Percentiles rank a stretch among this genome's conserved stretches.
These are phyloP conservation scores for Jacana jacana DNA, from an alignment of 2,113 vertebrate genomes.

Conservation along the genomic window DNA sequence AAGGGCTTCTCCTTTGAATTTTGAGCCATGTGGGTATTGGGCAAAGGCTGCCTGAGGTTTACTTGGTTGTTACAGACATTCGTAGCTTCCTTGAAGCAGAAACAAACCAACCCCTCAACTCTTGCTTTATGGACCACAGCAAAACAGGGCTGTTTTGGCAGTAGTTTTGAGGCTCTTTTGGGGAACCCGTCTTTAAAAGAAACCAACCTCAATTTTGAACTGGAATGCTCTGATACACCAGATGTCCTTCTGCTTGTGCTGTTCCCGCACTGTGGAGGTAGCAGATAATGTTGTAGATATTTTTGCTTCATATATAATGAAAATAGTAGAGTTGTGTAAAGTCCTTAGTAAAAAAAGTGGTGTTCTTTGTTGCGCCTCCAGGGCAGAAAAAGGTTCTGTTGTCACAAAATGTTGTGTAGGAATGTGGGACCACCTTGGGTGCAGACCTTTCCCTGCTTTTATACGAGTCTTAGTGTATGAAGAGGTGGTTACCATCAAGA, in stretches of 20 bases:
- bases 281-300: not conserved
- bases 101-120: not conserved
- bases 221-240: not conserved
- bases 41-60: not conserved
- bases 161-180: not conserved
- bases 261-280: not conserved
- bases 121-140: not conserved
- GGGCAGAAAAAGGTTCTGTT: fast-evolving
- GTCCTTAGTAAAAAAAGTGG: not conserved
- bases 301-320: not conserved
- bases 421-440: too few relatives aligned
- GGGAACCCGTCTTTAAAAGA: not conserved
- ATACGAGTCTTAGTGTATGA: too few relatives aligned
- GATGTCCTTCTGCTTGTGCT: not conserved
- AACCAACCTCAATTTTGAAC: not conserved
- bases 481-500: not conserved
- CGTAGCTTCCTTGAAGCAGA: not conserved
- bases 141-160: not conserved
- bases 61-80: not conserved
- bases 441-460: not conserved
- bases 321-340: not conserved
- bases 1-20: not conserved
- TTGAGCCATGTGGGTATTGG: not conserved
- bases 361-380: not conserved
- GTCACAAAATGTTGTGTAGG: not conserved